These are phyloP conservation scores for Uria aalge DNA, from an alignment of 2,113 vertebrate genomes.

Conservation along the genomic window DNA sequence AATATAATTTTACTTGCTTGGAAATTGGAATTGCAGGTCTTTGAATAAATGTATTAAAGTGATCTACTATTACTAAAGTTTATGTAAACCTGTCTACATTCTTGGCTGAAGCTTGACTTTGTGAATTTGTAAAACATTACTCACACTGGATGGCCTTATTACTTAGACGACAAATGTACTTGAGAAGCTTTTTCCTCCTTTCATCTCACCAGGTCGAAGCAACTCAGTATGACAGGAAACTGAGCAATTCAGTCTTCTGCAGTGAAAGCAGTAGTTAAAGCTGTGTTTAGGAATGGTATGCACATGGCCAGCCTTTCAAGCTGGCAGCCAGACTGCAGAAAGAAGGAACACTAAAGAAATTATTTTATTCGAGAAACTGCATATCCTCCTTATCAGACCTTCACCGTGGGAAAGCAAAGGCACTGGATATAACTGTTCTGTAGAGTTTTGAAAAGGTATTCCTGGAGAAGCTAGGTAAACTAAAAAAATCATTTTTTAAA, in stretches of 20 bases:
- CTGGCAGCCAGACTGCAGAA: neutral
- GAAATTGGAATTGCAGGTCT: neutral
- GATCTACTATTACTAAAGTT: neutral
- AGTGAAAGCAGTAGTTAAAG: neutral
- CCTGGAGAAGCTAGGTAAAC: neutral
- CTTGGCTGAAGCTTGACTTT: neutral
- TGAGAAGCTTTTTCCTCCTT: neutral
- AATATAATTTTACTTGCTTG: neutral
- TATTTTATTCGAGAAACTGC: neutral
- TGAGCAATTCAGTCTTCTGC: neutral
- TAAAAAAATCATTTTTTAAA: neutral
- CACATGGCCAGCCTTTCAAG: neutral
- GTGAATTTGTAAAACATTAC: neutral
- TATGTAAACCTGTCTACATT: neutral
- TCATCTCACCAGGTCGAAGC: neutral
- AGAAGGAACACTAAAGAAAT: neutral
- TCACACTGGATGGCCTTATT: neutral
- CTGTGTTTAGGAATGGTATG: neutral
- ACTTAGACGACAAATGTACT: neutral
- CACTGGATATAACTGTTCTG: neutral
- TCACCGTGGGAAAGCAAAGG: neutral
- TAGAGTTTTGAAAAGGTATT: neutral
- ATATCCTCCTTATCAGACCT: neutral
- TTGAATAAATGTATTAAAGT: neutral
- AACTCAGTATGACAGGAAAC: neutral